These are phyloP conservation scores for Labrus mixtus DNA, from an alignment of 2,113 vertebrate species.

Conservation along the genomic window DNA sequence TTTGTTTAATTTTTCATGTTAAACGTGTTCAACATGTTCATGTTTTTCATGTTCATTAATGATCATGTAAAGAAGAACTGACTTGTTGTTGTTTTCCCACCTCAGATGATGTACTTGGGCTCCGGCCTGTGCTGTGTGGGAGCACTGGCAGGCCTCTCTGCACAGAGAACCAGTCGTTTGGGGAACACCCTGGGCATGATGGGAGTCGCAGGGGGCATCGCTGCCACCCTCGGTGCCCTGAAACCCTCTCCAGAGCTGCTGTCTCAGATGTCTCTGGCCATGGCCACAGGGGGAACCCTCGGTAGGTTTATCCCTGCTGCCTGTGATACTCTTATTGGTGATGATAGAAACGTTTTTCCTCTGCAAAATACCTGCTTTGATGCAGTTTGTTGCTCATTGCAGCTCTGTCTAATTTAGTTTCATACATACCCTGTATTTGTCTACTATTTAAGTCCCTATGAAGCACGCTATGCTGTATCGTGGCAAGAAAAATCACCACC, in stretches of 20 bases:
- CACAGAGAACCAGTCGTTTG: conserved; percentile 80
- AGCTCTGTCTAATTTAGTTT: background rate
- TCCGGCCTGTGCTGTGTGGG: conserved; percentile 84
- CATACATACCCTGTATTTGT: too few relatives aligned
- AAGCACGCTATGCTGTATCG: background rate
- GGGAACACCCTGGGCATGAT: conserved; percentile 82
- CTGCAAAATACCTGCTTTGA: too few relatives aligned
- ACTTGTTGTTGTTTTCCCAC: background rate
- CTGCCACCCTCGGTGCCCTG: conserved; percentile 76
- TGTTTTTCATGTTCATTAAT: too few relatives aligned
- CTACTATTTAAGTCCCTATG: too few relatives aligned
- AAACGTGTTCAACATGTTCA: too few relatives aligned
- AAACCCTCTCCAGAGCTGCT: conserved; percentile 84
- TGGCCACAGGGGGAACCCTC: conserved; percentile 81
- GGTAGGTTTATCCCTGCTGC: conserved; percentile 49
- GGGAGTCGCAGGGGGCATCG: conserved; percentile 82
- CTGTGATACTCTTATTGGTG: too few relatives aligned
- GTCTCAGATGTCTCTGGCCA: conserved; percentile 84
- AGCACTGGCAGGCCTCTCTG: conserved; percentile 81
- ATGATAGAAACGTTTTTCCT: too few relatives aligned
- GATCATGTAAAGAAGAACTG: too few relatives aligned
- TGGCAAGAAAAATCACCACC: background rate
- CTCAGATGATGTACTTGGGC: conserved; percentile 82
- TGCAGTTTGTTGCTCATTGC: too few relatives aligned
- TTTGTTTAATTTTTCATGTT: too few relatives aligned